These are phyloP conservation scores for Pangasius larnaudii DNA, from an alignment of 2,797 vertebrate species.

Conservation along the genomic window DNA sequence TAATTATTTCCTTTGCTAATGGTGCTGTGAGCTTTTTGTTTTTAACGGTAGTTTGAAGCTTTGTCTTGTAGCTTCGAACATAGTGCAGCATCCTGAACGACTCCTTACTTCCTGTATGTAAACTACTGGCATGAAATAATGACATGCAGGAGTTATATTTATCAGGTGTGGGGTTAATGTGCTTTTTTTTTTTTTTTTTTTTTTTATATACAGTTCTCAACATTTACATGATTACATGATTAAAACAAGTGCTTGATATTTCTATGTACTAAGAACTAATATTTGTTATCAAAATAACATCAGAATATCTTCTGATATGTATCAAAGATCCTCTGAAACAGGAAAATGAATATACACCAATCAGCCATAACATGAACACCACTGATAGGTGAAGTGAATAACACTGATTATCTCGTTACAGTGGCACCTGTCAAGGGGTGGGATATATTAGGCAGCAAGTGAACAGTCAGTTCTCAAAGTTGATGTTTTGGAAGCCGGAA, in stretches of 20 bases:
- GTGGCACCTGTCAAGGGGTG: too few species aligned
- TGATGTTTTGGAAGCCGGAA: too few species aligned
- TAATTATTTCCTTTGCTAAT: neutral
- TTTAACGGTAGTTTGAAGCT: neutral
- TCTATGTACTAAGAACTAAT: neutral
- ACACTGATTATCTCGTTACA: too few species aligned
- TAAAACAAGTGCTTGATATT: neutral
- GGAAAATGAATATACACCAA: neutral
- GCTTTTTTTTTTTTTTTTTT: too few species aligned
- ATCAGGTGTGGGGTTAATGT: neutral
- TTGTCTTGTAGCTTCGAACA: neutral
- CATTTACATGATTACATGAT: neutral
- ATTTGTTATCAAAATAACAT: neutral
- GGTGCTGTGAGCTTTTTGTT: neutral
- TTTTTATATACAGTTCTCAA: neutral
- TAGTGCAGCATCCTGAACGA: neutral
- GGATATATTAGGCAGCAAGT: too few species aligned
- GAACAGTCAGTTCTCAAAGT: too few species aligned
- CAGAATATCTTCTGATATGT: neutral
- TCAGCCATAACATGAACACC: neutral
- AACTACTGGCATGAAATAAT: neutral
- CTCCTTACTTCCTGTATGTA: neutral
- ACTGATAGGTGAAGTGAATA: too few species aligned
- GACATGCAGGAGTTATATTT: neutral
- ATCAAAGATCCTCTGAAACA: neutral